Evolutionary conservation across 2,113 vertebrate genomes (phyloP), one percentile per base, ranked within the genome.

Genomic region (Hemicordylus capensis): DNA sequence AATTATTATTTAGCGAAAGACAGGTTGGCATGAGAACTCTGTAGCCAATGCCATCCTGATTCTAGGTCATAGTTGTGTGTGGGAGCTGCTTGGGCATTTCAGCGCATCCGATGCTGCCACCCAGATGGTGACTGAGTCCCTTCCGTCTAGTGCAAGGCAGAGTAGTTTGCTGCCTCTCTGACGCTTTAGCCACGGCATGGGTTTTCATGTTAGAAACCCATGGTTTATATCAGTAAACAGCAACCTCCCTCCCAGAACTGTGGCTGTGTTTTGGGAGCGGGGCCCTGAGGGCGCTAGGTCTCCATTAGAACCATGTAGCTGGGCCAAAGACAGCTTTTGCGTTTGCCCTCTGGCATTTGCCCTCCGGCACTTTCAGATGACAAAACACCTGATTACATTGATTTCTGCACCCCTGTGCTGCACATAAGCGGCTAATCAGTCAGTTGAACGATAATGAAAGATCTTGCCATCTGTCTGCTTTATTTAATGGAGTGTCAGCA

Each of bases 401-500:
- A 83, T 83, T 61, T 72, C 73, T 63, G 87, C 0, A 69, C 86
- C 83, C 46, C 85, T 14, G 2, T 75, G 76, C 72, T 39, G 6
- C 85, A 24, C 89, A 59, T 48, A 1, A 1, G 86, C 87, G 89
- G 26, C 83, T 89, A 48, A 81, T 94, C 90, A 93, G 87, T 90
- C 89, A 59, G 80, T 82, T 54, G 67, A 87, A 89, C 77, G 92
- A 83, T 93, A 87, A 91, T 90, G 93, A 91, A 93, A 94, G 94
- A 90, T 84, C 58, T 2, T 58, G 63, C 94, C 93, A 90, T 95
- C 92, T 95, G 95, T 84, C 92, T 87, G 34, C 85, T 7, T 37
- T 56, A 76, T 91, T 93, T 93, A 87, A 90, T 93, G 92, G 91
- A 61, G 89, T 92, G 92, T 93, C 95, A 94, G 93, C 94, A 90